A percentile compares a stretch with the other conserved stretches of the same genome.
Evolutionary conservation across 2,888 invertebrate genomes (phyloP).

Genomic region (Rhingia rostrata): DNA sequence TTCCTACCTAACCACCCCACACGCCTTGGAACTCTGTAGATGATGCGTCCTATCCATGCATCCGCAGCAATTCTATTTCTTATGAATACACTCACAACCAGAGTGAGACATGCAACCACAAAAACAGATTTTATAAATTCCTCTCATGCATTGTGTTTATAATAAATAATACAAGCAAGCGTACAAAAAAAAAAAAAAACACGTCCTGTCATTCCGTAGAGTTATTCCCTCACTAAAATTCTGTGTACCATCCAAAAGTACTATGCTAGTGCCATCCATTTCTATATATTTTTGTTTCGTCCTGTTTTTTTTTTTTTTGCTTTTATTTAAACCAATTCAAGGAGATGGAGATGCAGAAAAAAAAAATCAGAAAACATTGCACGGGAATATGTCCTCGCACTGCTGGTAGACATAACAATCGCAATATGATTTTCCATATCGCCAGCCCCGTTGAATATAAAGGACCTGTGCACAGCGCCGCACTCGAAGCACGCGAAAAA

Average conservation of each 20-base stretch:
- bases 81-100: slow-evolving; percentile 34
- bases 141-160: slow-evolving; percentile 71
- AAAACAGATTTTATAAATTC: slow-evolving; percentile 74
- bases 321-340: slow-evolving; percentile 66
- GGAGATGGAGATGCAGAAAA: slow-evolving; percentile 38
- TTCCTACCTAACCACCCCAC: neutral
- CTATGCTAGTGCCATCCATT: slow-evolving; percentile 67
- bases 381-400: slow-evolving; percentile 41
- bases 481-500: neutral
- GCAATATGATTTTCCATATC: slow-evolving; percentile 69
- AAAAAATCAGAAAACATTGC: slow-evolving; percentile 2
- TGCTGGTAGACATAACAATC: slow-evolving; percentile 65
- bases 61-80: slow-evolving; percentile 60
- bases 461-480: slow-evolving; percentile 25
- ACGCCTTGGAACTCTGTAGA: slow-evolving; percentile 46
- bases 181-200: slow-evolving; percentile 28
- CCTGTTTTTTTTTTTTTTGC: no score
- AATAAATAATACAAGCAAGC: slow-evolving; percentile 48
- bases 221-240: slow-evolving; percentile 47
- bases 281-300: slow-evolving; percentile 27
- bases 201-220: slow-evolving; percentile 55
- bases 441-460: slow-evolving; percentile 12
- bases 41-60: slow-evolving; percentile 66
- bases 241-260: slow-evolving; percentile 39
- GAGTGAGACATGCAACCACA: slow-evolving; percentile 67